phyloP scores from a whole-genome alignment of 2,888 invertebrate species.

The Zaprionus bogoriensis region DNA sequence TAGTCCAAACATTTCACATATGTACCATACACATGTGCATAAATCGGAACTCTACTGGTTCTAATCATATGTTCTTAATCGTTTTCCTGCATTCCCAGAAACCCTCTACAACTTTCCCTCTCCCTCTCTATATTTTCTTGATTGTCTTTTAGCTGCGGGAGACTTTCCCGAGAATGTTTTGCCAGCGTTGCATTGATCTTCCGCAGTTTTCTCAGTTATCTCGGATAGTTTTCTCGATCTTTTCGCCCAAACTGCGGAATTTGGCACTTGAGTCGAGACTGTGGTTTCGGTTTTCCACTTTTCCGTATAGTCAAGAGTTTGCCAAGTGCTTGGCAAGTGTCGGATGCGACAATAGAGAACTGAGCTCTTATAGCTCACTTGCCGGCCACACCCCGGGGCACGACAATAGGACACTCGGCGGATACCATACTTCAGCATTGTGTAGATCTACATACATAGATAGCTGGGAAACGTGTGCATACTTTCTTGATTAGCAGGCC shows the following conservation, averaged over 20 bases:
- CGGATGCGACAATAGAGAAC: constrained; percentile 5
- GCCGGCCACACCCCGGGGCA: background rate
- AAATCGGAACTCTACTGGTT: constrained; percentile 23
- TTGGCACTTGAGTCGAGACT: constrained; percentile 72
- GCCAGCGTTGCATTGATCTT: too few species aligned
- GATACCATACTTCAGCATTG: too few species aligned
- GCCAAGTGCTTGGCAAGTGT: constrained; percentile 21
- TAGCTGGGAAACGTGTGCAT: background rate
- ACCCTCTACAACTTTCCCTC: background rate
- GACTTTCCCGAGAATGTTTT: constrained; percentile 14
- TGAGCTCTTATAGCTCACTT: constrained; percentile 9
- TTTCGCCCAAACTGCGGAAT: constrained; percentile 73
- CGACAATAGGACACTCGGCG: constrained; percentile 1
- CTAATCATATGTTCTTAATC: too few species aligned
- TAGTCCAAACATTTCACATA: too few species aligned
- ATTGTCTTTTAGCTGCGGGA: constrained; percentile 14
- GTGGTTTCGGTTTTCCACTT: constrained; percentile 67
- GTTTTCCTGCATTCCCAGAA: background rate
- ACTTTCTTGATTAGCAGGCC: background rate
- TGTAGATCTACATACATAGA: background rate
- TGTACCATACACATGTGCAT: constrained; percentile 65
- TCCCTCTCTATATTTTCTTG: background rate
- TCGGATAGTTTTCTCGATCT: constrained; percentile 62
- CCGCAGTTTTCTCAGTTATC: constrained; percentile 75
- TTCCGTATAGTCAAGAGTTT: constrained; percentile 24